Evolutionary conservation across 2,113 vertebrate genomes (phyloP), one percentile per base, ranked within the genome.

Genomic region (Cyrtonyx montezumae): DNA sequence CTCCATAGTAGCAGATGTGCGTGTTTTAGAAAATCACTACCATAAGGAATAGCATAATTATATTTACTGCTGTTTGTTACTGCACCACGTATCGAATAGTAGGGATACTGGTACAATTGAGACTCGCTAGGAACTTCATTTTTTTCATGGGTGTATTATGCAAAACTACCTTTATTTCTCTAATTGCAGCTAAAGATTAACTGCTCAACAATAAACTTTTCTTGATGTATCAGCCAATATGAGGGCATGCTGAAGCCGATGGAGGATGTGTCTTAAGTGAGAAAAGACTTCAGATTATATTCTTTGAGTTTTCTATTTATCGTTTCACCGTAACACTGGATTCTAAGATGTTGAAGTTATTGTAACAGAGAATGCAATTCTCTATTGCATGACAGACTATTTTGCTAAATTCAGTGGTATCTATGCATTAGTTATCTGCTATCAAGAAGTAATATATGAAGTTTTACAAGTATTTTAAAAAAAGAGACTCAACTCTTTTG

Each of bases 1-100:
- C 94, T 95, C 85, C 2, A 20, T 37, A 91, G 86, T 21, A 97
- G 93, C 97, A 97, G 96, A 96, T 97, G 97, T 96, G 95, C 88
- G 67, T 90, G 90, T 70, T 96, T 96, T 74, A 90, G 96, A 95
- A 96, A 97, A 97, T 91, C 91, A 92, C 95, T 75, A 91, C 93
- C 96, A 95, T 94, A 97, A 96, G 96, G 96, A 96, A 97, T 71
- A 95, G 93, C 91, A 92, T 97, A 97, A 97, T 97, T 97, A 88
- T 95, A 96, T 97, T 97, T 97, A 97, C 93, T 94, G 92, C 84
- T 97, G 95, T 92, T 95, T 95, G 93, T 76, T 90, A 95, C 81
- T 0, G 5, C 66, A 92, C 68, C 90, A 79, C 65, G 6, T 94
- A 94, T 76, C 18, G 13, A 91, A 84, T 80, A 56, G 5, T 13